These are phyloP conservation scores for Coelinius sp. DNA, from an alignment of 2,888 invertebrate species.

Conservation along the genomic window DNA sequence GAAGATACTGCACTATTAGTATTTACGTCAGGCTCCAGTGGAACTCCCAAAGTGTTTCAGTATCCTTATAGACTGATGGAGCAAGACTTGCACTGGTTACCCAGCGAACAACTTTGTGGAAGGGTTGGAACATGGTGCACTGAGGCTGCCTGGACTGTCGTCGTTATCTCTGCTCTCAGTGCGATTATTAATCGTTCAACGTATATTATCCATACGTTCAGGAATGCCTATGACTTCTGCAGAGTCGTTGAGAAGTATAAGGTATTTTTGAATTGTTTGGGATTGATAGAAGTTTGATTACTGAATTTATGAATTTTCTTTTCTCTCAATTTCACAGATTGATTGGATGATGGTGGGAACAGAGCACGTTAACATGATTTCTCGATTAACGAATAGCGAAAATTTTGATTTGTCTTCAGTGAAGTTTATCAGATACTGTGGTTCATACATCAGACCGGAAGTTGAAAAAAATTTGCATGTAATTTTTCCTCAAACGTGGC, in stretches of 20 bases:
- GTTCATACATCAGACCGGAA: conserved; percentile 1
- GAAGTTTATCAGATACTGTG: background rate
- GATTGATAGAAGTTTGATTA: background rate
- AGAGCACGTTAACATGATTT: background rate
- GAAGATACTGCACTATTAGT: background rate
- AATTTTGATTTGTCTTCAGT: background rate
- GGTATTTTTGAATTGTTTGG: too few species aligned
- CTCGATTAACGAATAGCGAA: background rate
- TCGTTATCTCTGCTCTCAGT: background rate
- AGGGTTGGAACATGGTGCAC: background rate
- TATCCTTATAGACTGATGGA: background rate
- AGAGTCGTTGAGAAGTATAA: background rate
- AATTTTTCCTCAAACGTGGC: conserved; percentile 34
- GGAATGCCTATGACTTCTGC: background rate
- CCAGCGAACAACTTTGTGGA: background rate
- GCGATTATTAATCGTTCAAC: background rate
- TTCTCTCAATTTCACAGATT: background rate
- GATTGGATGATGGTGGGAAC: background rate
- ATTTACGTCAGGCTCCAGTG: background rate
- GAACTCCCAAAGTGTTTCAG: background rate
- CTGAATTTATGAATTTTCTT: background rate
- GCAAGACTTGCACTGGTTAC: background rate
- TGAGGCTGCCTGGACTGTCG: background rate
- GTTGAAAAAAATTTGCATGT: background rate
- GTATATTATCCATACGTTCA: background rate